phyloP scores from a whole-genome alignment of 1,140 invertebrate genomes.

The Drosophila chauvacae region DNA sequence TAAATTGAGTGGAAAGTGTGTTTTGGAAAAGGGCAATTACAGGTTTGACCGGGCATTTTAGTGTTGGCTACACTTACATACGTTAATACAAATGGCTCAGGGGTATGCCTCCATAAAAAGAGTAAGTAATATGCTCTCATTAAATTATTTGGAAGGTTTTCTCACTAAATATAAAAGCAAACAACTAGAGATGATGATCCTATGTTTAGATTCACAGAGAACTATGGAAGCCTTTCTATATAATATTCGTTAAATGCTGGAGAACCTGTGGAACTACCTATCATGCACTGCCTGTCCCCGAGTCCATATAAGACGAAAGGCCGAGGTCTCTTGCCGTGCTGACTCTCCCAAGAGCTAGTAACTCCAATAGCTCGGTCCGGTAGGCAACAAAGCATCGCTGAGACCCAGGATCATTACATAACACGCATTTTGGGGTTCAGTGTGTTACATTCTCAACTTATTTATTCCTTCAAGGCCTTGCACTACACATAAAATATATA shows the following conservation, averaged over 20 bases:
- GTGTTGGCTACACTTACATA: not conserved
- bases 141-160: too few species aligned
- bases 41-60: not conserved
- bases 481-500: constrained; percentile 70
- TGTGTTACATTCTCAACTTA: constrained; percentile 55
- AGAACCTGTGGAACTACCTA: not conserved
- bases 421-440: constrained; percentile 29
- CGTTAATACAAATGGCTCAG: not conserved
- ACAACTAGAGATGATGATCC: too few species aligned
- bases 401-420: constrained; percentile 59
- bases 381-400: not conserved
- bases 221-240: not conserved
- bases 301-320: not conserved
- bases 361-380: not conserved
- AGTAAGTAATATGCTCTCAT: too few species aligned
- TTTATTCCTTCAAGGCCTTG: constrained; percentile 74
- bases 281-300: not conserved
- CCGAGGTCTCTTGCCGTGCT: not conserved
- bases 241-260: not conserved
- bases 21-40: too few species aligned
- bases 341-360: not conserved
- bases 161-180: too few species aligned
- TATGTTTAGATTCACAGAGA: too few species aligned
- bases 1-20: not conserved
- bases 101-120: too few species aligned